A percentile compares a stretch with the other conserved stretches of the same genome.
phyloP scores from a whole-genome alignment of 2,797 vertebrate species.

The Sphenodon punctatus region DNA sequence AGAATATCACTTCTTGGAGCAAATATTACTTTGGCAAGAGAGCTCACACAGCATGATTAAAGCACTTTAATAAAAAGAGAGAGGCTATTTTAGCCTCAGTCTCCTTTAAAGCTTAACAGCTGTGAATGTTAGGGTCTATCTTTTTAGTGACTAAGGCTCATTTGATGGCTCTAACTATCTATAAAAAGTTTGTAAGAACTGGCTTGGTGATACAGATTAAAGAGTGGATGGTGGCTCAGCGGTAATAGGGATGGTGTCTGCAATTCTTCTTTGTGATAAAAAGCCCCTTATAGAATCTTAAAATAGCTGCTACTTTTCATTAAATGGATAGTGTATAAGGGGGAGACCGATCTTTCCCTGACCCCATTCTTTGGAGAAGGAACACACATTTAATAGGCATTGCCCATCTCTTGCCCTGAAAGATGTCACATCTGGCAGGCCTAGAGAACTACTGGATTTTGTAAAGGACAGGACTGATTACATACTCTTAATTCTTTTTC shows the following conservation, averaged over 20 bases:
- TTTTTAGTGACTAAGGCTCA: conserved; percentile 46
- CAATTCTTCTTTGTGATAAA: conserved; percentile 56
- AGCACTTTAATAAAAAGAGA: conserved; percentile 43
- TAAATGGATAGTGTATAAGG: conserved; percentile 53
- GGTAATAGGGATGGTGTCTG: conserved; percentile 55
- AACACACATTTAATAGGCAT: conserved; percentile 37
- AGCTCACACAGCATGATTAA: conserved; percentile 34
- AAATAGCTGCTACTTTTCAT: conserved; percentile 71
- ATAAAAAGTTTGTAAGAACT: conserved; percentile 50
- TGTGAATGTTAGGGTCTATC: conserved; percentile 30
- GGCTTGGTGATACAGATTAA: conserved; percentile 48
- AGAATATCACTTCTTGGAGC: conserved; percentile 5
- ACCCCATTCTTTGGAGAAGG: conserved; percentile 50
- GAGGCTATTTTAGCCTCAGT: conserved; percentile 48
- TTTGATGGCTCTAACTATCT: conserved; percentile 46
- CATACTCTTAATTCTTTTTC: conserved; percentile 34
- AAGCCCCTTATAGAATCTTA: conserved; percentile 58
- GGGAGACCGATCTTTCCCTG: conserved; percentile 50
- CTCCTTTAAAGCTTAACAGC: conserved; percentile 47
- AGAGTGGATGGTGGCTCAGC: conserved; percentile 30
- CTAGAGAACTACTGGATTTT: conserved; percentile 30
- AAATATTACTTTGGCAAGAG: neutral
- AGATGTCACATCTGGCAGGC: conserved; percentile 14
- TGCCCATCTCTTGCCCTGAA: conserved; percentile 21
- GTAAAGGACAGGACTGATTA: conserved; percentile 38